Evolutionary conservation across 2,113 vertebrate genomes (phyloP).

Genomic region (Lasiurus cinereus): DNA sequence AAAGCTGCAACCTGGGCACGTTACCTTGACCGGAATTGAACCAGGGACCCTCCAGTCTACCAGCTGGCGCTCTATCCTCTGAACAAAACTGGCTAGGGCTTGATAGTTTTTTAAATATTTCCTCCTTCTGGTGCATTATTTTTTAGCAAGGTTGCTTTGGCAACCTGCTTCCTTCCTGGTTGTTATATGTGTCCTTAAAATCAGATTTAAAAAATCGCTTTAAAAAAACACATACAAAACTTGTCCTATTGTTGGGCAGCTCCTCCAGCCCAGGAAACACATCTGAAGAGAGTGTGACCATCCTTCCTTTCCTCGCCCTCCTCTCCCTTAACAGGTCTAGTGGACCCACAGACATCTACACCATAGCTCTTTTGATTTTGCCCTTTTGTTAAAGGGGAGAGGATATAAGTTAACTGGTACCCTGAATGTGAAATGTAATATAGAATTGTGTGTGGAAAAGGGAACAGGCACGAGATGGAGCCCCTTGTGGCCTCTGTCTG

Average conservation of each 20-base stretch:
- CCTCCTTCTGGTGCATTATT: constrained; percentile 79
- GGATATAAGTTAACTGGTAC: constrained; percentile 60
- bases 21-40: too few species aligned
- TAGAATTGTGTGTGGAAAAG: constrained; percentile 67
- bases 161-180: constrained; percentile 86
- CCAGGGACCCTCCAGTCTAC: too few species aligned
- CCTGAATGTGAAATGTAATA: constrained; percentile 67
- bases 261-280: neutral
- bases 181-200: constrained; percentile 66
- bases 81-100: neutral
- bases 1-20: too few species aligned
- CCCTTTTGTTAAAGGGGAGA: neutral
- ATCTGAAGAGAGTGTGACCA: neutral
- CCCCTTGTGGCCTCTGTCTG: constrained; percentile 75
- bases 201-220: constrained; percentile 73
- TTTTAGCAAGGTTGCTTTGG: constrained; percentile 74
- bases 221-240: neutral
- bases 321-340: neutral
- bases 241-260: neutral
- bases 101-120: constrained; percentile 80
- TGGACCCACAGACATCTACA: neutral
- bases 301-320: too few species aligned
- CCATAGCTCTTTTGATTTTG: neutral
- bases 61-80: too few species aligned
- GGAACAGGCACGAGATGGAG: constrained; percentile 76